phyloP scores from a whole-genome alignment of 2,797 vertebrate species.

The Tragelaphus eurycerus region DNA sequence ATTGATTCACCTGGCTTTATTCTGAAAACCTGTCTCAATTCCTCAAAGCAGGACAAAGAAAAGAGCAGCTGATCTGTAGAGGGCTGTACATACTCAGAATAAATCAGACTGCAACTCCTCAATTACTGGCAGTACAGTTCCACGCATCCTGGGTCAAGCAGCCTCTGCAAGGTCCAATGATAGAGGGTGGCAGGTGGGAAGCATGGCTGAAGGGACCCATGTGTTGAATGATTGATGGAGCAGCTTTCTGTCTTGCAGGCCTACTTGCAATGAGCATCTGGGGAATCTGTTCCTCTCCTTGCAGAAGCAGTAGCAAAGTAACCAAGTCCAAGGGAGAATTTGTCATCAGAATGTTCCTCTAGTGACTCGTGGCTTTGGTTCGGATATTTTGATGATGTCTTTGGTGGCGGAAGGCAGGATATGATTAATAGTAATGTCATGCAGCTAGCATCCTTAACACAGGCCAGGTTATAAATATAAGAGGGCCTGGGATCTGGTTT shows the following conservation, averaged over 20 bases:
- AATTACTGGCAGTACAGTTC: background rate
- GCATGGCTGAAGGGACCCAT: background rate
- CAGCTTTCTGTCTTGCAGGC: background rate
- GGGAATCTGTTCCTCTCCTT: background rate
- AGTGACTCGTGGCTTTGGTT: conserved; percentile 28
- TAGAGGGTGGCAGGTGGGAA: background rate
- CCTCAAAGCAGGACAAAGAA: background rate
- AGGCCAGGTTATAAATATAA: conserved; percentile 31
- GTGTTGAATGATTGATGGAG: background rate
- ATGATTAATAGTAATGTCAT: conserved; percentile 44
- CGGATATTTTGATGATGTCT: conserved; percentile 19
- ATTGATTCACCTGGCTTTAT: background rate
- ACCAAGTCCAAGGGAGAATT: background rate
- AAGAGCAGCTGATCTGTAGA: background rate
- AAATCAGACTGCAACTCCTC: background rate
- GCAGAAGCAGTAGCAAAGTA: background rate
- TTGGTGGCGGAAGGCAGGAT: conserved; percentile 23
- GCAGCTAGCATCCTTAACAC: background rate
- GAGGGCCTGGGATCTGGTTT: background rate
- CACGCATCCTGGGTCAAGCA: background rate
- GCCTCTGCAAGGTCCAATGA: background rate
- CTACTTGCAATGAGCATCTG: background rate
- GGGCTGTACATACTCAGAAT: background rate
- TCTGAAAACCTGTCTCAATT: background rate
- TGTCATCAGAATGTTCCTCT: conserved; percentile 48